Evolutionary conservation across 2,797 vertebrate species (phyloP).

Genomic region (Enteromius fasciolatus): DNA sequence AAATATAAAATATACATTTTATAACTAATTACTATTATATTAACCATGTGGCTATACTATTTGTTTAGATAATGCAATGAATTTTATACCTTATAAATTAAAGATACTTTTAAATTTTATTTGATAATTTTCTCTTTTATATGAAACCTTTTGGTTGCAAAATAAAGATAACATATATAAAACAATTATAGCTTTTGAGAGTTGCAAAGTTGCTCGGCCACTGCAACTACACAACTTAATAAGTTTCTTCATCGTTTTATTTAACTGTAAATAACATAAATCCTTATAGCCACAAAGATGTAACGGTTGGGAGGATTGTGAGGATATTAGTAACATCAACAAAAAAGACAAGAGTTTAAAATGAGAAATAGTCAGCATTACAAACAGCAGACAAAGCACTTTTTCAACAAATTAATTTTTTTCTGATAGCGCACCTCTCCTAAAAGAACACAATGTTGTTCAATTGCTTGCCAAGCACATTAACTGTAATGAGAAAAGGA

Average conservation of each 20-base stretch:
- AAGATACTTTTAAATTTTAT: background rate
- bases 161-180: background rate
- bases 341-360: background rate
- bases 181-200: background rate
- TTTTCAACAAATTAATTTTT: background rate
- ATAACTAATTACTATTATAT: background rate
- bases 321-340: background rate
- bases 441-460: slow-evolving; percentile 9
- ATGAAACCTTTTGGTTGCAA: background rate
- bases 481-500: slow-evolving; percentile 4
- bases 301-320: background rate
- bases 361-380: slow-evolving; percentile 9
- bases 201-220: background rate
- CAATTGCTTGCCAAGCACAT: slow-evolving; percentile 18
- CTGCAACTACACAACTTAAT: background rate
- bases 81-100: background rate
- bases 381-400: slow-evolving; percentile 19
- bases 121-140: background rate
- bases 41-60: background rate
- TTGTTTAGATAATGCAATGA: background rate
- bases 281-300: background rate
- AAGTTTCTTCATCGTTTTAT: background rate
- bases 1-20: background rate
- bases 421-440: slow-evolving; percentile 34
- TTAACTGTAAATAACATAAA: background rate